Evolutionary conservation across 2,888 invertebrate species (phyloP).

Genomic region (Junonia oenone): DNA sequence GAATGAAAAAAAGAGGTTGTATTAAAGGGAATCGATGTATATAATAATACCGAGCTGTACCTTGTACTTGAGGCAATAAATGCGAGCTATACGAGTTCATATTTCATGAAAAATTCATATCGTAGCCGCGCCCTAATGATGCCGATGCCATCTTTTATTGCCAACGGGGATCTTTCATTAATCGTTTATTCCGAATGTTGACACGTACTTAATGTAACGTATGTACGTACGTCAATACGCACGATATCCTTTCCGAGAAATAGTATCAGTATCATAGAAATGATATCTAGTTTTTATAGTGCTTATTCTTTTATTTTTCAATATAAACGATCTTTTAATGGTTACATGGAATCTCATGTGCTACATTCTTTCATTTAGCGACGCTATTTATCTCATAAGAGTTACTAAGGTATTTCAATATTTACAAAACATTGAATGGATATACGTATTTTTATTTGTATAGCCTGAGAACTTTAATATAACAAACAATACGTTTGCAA

Average conservation of each 20-base stretch:
- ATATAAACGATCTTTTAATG: background rate
- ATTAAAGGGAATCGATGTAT: slow-evolving; percentile 51
- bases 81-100: slow-evolving; percentile 54
- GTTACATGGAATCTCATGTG: background rate
- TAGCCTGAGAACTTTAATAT: background rate
- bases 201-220: slow-evolving; percentile 32
- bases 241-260: background rate
- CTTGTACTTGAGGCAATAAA: slow-evolving; percentile 47
- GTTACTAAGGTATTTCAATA: background rate
- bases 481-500: background rate
- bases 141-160: slow-evolving; percentile 69
- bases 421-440: background rate
- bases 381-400: background rate
- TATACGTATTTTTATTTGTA: background rate
- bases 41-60: slow-evolving; percentile 50
- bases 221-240: slow-evolving; percentile 6
- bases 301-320: background rate
- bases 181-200: slow-evolving; percentile 57
- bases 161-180: slow-evolving; percentile 65
- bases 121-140: slow-evolving; percentile 66
- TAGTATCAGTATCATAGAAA: background rate
- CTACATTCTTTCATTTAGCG: background rate
- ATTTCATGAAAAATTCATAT: slow-evolving; percentile 78
- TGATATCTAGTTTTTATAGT: background rate
- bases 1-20: slow-evolving; percentile 49